Percentiles rank a stretch among this genome's conserved stretches.
Evolutionary conservation across 2,113 vertebrate species (phyloP).

Genomic region (Bufo bufo): DNA sequence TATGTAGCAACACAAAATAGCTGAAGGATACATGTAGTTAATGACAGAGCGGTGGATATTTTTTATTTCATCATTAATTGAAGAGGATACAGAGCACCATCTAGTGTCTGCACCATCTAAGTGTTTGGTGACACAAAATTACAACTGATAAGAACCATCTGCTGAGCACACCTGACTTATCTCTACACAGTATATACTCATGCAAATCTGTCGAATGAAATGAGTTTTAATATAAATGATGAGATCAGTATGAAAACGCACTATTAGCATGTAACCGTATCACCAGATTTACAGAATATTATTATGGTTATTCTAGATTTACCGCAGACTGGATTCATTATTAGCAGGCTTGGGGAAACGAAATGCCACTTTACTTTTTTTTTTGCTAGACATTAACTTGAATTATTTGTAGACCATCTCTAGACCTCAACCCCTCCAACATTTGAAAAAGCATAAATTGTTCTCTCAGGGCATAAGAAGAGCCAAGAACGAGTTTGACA

Average conservation of each 20-base stretch:
- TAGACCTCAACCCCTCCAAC: no score
- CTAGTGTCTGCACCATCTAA: slow-evolving; percentile 19
- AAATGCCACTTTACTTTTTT: background rate
- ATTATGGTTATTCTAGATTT: background rate
- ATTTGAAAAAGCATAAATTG: no score
- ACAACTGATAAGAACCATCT: background rate
- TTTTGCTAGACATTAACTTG: background rate
- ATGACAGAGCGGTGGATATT: background rate
- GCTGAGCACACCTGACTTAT: background rate
- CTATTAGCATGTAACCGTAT: background rate
- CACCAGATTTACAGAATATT: background rate
- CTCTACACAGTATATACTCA: background rate
- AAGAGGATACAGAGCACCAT: slow-evolving; percentile 7
- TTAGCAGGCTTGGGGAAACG: background rate
- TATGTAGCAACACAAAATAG: background rate
- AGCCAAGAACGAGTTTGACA: no score
- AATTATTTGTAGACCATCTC: background rate
- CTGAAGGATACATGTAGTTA: background rate
- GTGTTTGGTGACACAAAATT: background rate
- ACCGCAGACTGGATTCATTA: background rate
- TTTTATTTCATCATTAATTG: background rate
- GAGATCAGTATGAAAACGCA: background rate
- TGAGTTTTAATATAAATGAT: background rate
- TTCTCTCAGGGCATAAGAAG: no score
- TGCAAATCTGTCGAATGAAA: background rate